phyloP scores from a whole-genome alignment of 2,888 invertebrate species.

The Diaphora mendica region DNA sequence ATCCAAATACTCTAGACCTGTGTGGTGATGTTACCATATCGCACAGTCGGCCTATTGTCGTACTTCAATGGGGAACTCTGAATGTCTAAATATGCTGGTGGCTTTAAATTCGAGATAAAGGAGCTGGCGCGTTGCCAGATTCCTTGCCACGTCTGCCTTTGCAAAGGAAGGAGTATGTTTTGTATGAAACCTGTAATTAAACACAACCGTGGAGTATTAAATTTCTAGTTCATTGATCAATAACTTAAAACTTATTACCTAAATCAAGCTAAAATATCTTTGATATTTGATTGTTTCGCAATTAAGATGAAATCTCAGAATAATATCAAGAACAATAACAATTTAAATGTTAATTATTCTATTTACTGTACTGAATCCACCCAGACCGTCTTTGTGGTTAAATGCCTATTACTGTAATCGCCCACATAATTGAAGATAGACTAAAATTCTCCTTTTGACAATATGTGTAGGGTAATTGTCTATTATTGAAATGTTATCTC shows the following conservation, averaged over 20 bases:
- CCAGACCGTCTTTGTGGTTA: background rate
- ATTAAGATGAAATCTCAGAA: background rate
- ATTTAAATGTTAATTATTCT: background rate
- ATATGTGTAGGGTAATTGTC: background rate
- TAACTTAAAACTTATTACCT: too few species aligned
- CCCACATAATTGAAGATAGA: background rate
- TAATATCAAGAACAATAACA: background rate
- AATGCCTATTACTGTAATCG: background rate
- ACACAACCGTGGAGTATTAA: constrained; percentile 43
- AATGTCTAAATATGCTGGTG: constrained; percentile 64
- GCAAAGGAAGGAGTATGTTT: constrained; percentile 48
- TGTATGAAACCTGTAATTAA: constrained; percentile 56
- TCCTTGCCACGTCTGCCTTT: constrained; percentile 65
- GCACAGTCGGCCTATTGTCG: constrained; percentile 37
- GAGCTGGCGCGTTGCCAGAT: constrained; percentile 69
- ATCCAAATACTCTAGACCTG: constrained; percentile 58
- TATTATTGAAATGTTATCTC: background rate
- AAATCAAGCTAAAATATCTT: background rate
- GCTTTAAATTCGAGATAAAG: constrained; percentile 67
- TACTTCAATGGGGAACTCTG: constrained; percentile 48
- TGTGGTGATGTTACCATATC: constrained; percentile 49
- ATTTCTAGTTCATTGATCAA: background rate
- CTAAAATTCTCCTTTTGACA: background rate
- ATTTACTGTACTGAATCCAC: background rate
- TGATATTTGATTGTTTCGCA: background rate